Conservation (phyloP, 2,797 vertebrate species). For the Champsocephalus esox region DNA sequence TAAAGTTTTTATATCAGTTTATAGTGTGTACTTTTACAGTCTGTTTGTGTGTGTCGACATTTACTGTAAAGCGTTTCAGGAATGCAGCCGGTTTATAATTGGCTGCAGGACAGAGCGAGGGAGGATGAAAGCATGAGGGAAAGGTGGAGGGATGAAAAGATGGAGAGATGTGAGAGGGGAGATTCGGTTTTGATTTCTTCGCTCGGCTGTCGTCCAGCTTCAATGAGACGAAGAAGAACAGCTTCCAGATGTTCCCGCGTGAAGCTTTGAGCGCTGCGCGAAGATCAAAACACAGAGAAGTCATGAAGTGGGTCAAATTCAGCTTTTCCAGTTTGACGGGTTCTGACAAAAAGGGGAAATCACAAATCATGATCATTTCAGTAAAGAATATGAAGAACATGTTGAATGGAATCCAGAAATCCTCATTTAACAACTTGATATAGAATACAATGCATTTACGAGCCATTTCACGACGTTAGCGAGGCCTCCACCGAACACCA, state of each 20-base stretch:
- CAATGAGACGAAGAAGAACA: not conserved
- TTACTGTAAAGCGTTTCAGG: conserved; percentile 30
- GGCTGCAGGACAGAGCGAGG: conserved; percentile 62
- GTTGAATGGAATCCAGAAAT: not conserved
- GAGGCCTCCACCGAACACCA: too few relatives aligned
- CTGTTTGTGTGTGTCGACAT: not conserved
- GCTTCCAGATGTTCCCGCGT: conserved; percentile 8
- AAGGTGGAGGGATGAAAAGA: conserved; percentile 45
- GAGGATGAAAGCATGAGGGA: conserved; percentile 61
- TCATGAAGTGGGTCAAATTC: conserved; percentile 3
- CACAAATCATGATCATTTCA: not conserved
- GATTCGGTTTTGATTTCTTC: conserved; percentile 57
- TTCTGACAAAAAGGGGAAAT: not conserved
- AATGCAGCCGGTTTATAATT: conserved; percentile 69
- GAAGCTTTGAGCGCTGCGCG: conserved; percentile 4
- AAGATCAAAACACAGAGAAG: not conserved
- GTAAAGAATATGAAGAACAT: too few relatives aligned
- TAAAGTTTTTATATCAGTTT: not conserved
- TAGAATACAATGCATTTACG: too few relatives aligned
- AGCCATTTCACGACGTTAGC: too few relatives aligned
- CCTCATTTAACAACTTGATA: too few relatives aligned
- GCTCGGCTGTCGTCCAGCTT: conserved; percentile 48
- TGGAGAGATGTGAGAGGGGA: conserved; percentile 31
- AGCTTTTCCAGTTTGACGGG: not conserved
- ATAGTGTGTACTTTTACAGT: too few relatives aligned